Evolutionary conservation across 2,797 vertebrate genomes (phyloP).

Genomic region (Natrix natrix): DNA sequence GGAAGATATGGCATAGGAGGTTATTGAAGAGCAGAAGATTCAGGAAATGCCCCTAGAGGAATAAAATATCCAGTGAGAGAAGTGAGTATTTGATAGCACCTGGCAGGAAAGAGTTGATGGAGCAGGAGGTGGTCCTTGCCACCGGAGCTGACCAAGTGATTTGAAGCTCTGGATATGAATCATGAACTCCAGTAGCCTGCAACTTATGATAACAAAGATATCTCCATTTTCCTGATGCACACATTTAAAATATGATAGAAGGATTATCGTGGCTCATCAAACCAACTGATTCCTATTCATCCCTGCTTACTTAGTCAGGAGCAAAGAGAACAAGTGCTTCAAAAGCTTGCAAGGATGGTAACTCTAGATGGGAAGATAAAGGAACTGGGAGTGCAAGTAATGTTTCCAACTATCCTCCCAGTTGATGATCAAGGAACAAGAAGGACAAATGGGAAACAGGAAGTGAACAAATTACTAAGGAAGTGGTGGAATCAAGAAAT

Average conservation of each 20-base stretch:
- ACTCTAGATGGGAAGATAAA: neutral
- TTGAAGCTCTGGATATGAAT: neutral
- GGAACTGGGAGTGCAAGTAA: neutral
- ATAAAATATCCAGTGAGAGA: neutral
- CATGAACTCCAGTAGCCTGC: neutral
- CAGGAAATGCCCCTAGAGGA: neutral
- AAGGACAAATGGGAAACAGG: neutral
- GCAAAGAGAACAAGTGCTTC: neutral
- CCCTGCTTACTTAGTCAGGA: neutral
- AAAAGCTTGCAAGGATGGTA: neutral
- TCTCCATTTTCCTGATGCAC: neutral
- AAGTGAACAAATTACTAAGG: neutral
- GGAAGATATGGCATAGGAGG: neutral
- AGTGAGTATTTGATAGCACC: neutral
- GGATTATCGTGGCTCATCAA: neutral
- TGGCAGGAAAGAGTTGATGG: neutral
- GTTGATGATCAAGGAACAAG: neutral
- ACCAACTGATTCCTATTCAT: neutral
- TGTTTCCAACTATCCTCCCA: neutral
- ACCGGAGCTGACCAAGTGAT: neutral
- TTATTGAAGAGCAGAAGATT: neutral
- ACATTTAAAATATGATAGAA: neutral
- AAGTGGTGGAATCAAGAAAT: neutral
- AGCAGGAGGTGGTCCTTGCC: neutral
- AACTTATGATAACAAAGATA: neutral